phyloP scores from a whole-genome alignment of 92 coral and sea anemone species.

The Micromussa lordhowensis region DNA sequence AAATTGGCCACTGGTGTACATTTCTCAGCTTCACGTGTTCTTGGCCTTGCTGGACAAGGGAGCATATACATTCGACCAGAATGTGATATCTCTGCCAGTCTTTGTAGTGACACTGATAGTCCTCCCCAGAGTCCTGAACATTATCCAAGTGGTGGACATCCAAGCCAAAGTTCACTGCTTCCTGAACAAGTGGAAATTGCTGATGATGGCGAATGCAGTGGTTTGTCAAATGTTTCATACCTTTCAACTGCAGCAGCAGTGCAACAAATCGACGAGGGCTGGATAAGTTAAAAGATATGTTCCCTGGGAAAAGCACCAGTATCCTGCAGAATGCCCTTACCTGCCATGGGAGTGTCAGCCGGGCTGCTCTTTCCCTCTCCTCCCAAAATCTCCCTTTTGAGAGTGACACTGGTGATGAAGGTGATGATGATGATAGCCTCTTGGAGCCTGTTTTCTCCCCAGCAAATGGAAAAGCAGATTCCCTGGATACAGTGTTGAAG shows the following conservation, averaged over 20 bases:
- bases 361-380: constrained; percentile 46
- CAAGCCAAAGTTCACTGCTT: no score
- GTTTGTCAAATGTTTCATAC: constrained; percentile 5
- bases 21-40: constrained; percentile 58
- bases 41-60: constrained; percentile 70
- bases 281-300: constrained; percentile 44
- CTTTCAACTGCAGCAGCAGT: constrained; percentile 36
- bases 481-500: constrained; percentile 8
- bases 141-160: no score
- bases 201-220: not conserved
- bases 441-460: not conserved
- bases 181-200: no score
- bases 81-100: constrained; percentile 39
- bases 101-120: constrained; percentile 24
- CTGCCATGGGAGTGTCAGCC: constrained; percentile 35
- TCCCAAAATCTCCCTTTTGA: constrained; percentile 7
- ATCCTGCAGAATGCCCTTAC: constrained; percentile 39
- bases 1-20: constrained; percentile 59
- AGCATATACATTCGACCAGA: constrained; percentile 60
- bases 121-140: constrained; percentile 27
- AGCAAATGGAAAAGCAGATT: not conserved
- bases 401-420: not conserved
- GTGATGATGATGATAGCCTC: not conserved
- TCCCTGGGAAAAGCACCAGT: constrained; percentile 55
- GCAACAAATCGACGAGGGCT: constrained; percentile 31